Base-by-base conservation (phyloP, 1,140 invertebrate species). In the Oncopodura yosiiana region DNA sequence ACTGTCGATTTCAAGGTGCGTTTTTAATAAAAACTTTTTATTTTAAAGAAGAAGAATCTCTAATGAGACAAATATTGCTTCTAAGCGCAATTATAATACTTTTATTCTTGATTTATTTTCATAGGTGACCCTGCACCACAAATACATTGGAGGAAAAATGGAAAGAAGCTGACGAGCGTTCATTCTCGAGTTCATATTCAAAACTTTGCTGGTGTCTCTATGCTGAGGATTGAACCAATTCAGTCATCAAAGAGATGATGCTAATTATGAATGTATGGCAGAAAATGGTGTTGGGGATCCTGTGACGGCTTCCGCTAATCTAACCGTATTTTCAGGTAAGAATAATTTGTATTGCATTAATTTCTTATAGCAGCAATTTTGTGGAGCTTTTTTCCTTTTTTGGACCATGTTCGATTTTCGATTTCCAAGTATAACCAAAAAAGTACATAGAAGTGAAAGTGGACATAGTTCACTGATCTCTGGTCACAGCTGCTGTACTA, bases 281-380 rank as follows among this genome's bases (percentile, higher is more conserved):
- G 92, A 96, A 72, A 97, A 97, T 74, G 87, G 91, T 21, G 87
- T 92, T 9, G 93, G 91, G 2, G 91, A 94, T 73, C 87, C 90
- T 12, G 91, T 95, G 51, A 82, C 79, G 57, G 87, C 91, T 34
- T 81, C 86, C 60, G 91, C 91, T 23, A 83, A 80, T 34, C 79
- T 98, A 56, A 81, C 78, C 45, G 88, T 95, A 53, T 86, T 91
- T 73, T 81, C 88, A 78, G 79, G 88, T 93, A 75, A 78, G 83
- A 77, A 24, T 43, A 18, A 44, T 21, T 44, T 44, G 9, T 41
- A 18, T 41, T 41, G 9, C 6, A 6, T 14, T 34, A 34, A 8
- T 34, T 34, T 34, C 32, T 8, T 34, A 34, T 34, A 8, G 6
- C 14, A 34, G 32, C 8, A 6, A n/a, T n/a, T n/a, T n/a, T 18